Evolutionary conservation across 2,888 invertebrate genomes (phyloP), one percentile per base, ranked within the genome.

Genomic region (Heliconius sara): DNA sequence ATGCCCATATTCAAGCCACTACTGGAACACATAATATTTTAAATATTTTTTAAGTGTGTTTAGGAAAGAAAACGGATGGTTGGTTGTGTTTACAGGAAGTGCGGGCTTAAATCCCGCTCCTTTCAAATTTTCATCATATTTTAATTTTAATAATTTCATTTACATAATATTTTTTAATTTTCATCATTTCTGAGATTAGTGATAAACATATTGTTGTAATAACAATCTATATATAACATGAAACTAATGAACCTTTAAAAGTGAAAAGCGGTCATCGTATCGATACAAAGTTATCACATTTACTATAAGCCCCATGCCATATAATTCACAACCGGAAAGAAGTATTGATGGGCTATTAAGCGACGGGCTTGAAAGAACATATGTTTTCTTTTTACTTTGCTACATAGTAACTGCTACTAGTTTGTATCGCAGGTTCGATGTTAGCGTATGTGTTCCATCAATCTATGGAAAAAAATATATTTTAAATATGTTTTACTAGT

Each of bases 291-390:
- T 43, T 22, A 68, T 68, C n/a, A n/a, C 39, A 43, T 43, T 25
- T 43, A 39, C n/a, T 68, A 43, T 43, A 43, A 68, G 16, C 68
- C 25, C 13, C n/a, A 39, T 16, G 68, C 13, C 39, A 6, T 43
- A 70, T 70, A 43, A n/a, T 73, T 60, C 39, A 73, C 13, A 60
- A 60, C 60, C 60, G 73, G 73, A 73, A 60, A 73, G n/a, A 60
- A 34, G 34, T 73, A 65, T 73, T 60, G 60, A 73, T 39, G n/a
- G 73, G 73, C 25, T 57, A 34, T 72, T 72, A 34, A n/a, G 30
- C 70, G 57, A 63, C 4, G 68, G 13, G 13, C 22, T n/a, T n/a
- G 0, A 30, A 34, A 39, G 19, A 5, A 68, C 34, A 39, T 68
- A 25, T 4, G 16, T 65, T 6, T 25, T 25, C 12, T n/a, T 65